Base-by-base conservation (phyloP, 2,113 vertebrate genomes). In the Brachyistius frenatus region DNA sequence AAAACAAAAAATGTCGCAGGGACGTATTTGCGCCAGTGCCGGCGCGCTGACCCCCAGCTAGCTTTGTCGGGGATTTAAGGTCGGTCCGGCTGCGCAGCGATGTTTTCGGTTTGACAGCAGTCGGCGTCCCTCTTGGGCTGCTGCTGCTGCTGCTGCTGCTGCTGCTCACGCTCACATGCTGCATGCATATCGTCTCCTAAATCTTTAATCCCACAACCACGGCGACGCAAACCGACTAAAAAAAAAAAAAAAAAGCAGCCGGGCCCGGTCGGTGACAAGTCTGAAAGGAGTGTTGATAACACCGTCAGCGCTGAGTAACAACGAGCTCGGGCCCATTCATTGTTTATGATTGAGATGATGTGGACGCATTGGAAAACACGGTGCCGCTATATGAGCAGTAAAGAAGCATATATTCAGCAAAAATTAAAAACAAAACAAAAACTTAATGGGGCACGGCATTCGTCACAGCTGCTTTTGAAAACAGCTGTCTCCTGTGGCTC, bases 101-200 rank as follows among this genome's bases (percentile, higher is more conserved):
- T 81, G 83, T 84, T 69, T 67, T 66, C 23, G 32, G 35, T 55
- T 75, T 88, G 89, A 88, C 87, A 86, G 87, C 46, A 86, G 77
- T 35, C 32, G 67, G 62, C 53, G 44, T 39, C 71, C 81, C 23
- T 33, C 68, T 76, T 35, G 63, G 39, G 61, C 23, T 16, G 73
- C 33, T 58, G 60, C 30, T 39, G 55, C 58, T 62, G 62, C 52
- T 55, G 70, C 47, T 68, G 41, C 23, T 37, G 15, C 23, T 23
- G 23, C 23, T 23, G 23, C 23, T 23, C n/a, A n/a, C n/a, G 23
- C 23, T 23, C 23, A 23, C 23, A 23, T 1, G 23, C 23, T 23
- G 23, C 23, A 23, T 23, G 23, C 23, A 23, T 23, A 23, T 23
- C 23, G 1, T 23, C 23, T 23, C 23, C 23, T 23, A 23, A 23